phyloP scores from a whole-genome alignment of 1,140 invertebrate genomes.

The Ips typographus region DNA sequence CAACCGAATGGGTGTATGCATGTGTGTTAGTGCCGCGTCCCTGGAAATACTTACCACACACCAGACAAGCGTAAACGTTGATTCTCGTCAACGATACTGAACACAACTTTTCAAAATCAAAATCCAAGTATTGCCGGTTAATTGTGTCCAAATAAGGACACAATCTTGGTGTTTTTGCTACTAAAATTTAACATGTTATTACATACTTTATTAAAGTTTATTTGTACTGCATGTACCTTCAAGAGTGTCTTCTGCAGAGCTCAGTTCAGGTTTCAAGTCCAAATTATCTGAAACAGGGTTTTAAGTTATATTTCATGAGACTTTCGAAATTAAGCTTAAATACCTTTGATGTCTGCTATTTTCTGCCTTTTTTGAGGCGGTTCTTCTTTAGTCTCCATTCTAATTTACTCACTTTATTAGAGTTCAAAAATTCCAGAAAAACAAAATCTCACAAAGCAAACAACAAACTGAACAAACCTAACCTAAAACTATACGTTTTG shows the following conservation, averaged over 20 bases:
- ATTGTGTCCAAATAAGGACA: constrained; percentile 98
- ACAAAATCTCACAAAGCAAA: too few relatives aligned
- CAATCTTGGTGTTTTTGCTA: constrained; percentile 26
- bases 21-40: constrained; percentile 97
- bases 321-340: too few relatives aligned
- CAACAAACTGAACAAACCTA: too few relatives aligned
- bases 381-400: constrained; percentile 13
- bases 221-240: too few relatives aligned
- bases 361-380: constrained; percentile 14
- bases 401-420: neutral
- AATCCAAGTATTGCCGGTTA: constrained; percentile 95
- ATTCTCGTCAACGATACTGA: constrained; percentile 97
- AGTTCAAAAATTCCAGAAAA: too few relatives aligned
- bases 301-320: too few relatives aligned
- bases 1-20: constrained; percentile 98
- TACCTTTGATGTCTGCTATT: neutral
- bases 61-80: constrained; percentile 99
- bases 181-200: too few relatives aligned
- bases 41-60: constrained; percentile 99
- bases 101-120: constrained; percentile 99
- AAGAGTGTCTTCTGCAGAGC: too few relatives aligned
- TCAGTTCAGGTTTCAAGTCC: too few relatives aligned
- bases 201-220: too few relatives aligned
- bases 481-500: too few relatives aligned
- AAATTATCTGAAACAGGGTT: too few relatives aligned